A percentile compares a stretch with the other conserved stretches of the same genome.
These are phyloP conservation scores for Melanostoma scalare DNA, from an alignment of 2,888 invertebrate species.

Conservation along the genomic window DNA sequence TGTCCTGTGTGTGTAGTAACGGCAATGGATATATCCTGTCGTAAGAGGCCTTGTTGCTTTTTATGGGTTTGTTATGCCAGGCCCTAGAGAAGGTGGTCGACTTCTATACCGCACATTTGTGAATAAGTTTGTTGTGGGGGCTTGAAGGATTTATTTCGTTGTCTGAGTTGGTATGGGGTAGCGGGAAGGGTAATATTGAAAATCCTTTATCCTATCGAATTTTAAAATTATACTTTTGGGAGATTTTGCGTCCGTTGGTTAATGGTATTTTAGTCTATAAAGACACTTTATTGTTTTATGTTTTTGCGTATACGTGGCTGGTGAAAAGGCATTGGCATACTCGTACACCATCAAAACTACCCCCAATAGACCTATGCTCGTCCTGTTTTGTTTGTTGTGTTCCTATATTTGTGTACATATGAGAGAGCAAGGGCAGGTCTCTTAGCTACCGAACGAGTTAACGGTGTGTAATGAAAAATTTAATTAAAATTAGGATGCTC, in stretches of 20 bases:
- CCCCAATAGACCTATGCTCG: constrained; percentile 51
- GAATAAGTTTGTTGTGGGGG: constrained; percentile 7
- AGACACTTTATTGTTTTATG: constrained; percentile 59
- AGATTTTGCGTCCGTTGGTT: constrained; percentile 24
- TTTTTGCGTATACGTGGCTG: constrained; percentile 10
- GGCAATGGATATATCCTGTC: constrained; percentile 48
- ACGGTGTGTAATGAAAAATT: constrained; percentile 73
- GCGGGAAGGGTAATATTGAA: constrained; percentile 33
- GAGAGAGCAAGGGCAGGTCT: not conserved
- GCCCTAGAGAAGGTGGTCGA: constrained; percentile 30
- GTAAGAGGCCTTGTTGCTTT: constrained; percentile 47
- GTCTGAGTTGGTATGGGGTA: not conserved
- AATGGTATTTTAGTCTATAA: constrained; percentile 31
- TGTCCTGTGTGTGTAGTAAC: constrained; percentile 25
- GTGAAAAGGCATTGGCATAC: not conserved
- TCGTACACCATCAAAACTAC: constrained; percentile 44
- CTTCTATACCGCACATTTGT: constrained; percentile 14
- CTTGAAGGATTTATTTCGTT: constrained; percentile 42
- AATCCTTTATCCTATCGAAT: constrained; percentile 56
- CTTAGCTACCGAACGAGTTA: constrained; percentile 60
- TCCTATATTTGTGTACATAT: too few relatives aligned
- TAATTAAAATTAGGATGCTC: constrained; percentile 72
- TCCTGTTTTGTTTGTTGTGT: constrained; percentile 6
- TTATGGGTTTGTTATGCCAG: constrained; percentile 52
- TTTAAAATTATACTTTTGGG: constrained; percentile 63